phyloP scores from a whole-genome alignment of 2,113 vertebrate species.

The Oceanites oceanicus region DNA sequence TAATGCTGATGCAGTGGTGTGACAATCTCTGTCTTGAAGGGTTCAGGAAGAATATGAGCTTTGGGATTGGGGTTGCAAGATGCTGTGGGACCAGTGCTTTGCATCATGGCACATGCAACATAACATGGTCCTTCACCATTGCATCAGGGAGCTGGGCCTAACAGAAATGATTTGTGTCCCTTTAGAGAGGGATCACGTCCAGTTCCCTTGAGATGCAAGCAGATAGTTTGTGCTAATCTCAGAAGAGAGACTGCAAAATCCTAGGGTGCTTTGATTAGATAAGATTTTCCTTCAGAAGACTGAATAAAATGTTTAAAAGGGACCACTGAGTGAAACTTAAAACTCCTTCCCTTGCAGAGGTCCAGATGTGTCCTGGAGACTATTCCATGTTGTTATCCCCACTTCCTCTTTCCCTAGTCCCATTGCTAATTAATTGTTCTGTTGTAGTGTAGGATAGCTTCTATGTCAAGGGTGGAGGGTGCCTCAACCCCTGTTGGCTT shows the following conservation, averaged over 20 bases:
- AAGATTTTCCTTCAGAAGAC: background rate
- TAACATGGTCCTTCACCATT: background rate
- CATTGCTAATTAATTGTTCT: background rate
- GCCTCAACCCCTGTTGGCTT: background rate
- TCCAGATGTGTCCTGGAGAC: background rate
- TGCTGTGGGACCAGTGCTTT: background rate
- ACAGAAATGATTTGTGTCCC: background rate
- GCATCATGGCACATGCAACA: background rate
- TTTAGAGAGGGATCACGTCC: background rate
- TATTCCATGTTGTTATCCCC: background rate
- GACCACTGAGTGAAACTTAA: background rate
- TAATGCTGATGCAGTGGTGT: background rate
- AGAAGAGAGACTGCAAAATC: background rate
- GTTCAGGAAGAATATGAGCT: background rate
- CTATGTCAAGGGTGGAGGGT: background rate
- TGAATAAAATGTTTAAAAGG: background rate
- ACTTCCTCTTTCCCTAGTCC: background rate
- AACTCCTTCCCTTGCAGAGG: background rate
- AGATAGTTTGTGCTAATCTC: background rate
- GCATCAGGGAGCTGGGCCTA: background rate
- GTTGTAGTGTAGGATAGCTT: background rate
- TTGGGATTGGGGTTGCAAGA: background rate
- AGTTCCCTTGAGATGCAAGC: background rate
- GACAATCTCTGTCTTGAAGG: background rate
- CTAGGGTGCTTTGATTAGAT: background rate